Conservation (phyloP, 1,140 invertebrate species). For the Ceratosolen solmsi region DNA sequence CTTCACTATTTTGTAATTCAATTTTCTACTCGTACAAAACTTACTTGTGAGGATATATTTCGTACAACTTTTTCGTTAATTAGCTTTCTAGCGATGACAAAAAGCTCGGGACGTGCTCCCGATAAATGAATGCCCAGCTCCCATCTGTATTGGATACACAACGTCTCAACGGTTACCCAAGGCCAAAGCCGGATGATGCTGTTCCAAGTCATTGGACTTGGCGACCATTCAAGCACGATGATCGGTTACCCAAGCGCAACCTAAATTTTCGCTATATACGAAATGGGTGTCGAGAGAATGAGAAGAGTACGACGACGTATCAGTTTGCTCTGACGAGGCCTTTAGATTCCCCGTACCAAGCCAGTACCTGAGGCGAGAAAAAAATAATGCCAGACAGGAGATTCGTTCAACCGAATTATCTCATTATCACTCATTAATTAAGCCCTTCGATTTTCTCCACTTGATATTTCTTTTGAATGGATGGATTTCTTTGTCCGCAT, state of each 20-base stretch:
- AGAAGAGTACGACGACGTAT: background rate
- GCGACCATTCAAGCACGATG: slow-evolving; percentile 48
- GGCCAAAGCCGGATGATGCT: slow-evolving; percentile 46
- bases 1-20: no score
- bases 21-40: no score
- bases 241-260: slow-evolving; percentile 48
- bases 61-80: background rate
- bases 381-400: background rate
- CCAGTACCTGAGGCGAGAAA: background rate
- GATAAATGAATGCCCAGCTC: background rate
- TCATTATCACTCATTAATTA: background rate
- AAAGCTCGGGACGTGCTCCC: background rate
- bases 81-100: background rate
- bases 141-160: background rate
- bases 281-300: background rate
- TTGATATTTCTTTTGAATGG: background rate
- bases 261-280: slow-evolving; percentile 46
- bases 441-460: background rate
- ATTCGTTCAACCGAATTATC: background rate
- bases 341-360: background rate
- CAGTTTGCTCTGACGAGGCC: background rate
- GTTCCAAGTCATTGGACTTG: slow-evolving; percentile 27
- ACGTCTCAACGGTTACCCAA: slow-evolving; percentile 20
- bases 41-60: no score
- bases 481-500: background rate